Evolutionary conservation across 2,888 invertebrate genomes (phyloP).

Genomic region (Tenthredo amoena): DNA sequence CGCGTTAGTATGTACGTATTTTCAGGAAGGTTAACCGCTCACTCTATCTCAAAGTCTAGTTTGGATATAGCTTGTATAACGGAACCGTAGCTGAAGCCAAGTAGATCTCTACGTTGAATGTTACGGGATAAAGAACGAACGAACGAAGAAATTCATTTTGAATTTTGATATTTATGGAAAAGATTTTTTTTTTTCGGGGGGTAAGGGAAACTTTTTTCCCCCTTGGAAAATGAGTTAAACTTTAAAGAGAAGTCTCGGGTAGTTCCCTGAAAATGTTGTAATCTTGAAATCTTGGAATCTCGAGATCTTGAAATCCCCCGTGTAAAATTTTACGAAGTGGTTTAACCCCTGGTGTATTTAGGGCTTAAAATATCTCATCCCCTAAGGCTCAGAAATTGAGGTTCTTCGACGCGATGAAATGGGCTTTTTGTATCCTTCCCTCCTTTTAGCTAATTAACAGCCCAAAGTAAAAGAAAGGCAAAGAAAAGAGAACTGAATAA

Average conservation of each 20-base stretch:
- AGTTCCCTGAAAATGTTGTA: background rate
- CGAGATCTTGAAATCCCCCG: background rate
- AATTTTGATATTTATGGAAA: background rate
- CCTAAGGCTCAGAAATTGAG: background rate
- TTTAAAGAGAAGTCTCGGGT: background rate
- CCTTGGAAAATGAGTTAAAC: background rate
- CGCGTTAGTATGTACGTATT: conserved; percentile 18
- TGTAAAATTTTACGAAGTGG: conserved; percentile 5
- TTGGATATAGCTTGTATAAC: background rate
- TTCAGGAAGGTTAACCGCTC: background rate
- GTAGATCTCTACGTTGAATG: background rate
- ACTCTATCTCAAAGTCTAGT: background rate
- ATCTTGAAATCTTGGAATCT: background rate
- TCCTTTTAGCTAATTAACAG: conserved; percentile 2
- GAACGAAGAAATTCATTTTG: background rate
- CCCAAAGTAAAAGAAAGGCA: background rate
- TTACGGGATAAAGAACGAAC: background rate
- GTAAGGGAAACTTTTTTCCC: too few species aligned
- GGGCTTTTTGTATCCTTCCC: background rate
- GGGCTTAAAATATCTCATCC: background rate
- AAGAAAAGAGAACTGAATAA: background rate
- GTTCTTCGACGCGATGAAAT: conserved; percentile 4
- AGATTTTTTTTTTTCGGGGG: too few species aligned
- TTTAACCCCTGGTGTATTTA: background rate
- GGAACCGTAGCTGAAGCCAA: background rate